These are phyloP conservation scores for Drosophila obscura DNA, from an alignment of 1,140 invertebrate species.

Conservation along the genomic window DNA sequence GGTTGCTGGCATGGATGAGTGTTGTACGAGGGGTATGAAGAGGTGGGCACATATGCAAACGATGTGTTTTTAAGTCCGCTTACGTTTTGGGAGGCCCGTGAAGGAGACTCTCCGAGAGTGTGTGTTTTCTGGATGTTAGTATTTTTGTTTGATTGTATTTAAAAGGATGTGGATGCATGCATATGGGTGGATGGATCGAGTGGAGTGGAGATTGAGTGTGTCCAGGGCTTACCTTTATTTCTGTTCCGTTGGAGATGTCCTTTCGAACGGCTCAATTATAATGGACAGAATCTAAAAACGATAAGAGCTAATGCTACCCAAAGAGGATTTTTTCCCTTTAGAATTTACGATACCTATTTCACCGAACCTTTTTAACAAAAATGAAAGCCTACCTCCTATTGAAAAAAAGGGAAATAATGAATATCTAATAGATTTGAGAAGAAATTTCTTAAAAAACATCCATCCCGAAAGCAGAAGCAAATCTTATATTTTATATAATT, in stretches of 20 bases:
- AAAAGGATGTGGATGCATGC: constrained; percentile 57
- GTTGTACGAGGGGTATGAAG: background rate
- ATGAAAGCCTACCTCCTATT: too few relatives aligned
- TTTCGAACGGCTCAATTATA: constrained; percentile 51
- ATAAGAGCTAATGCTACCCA: too few relatives aligned
- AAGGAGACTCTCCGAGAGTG: constrained; percentile 60
- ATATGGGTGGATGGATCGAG: constrained; percentile 6
- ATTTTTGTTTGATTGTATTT: constrained; percentile 51
- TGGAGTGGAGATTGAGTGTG: background rate
- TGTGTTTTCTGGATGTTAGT: constrained; percentile 27
- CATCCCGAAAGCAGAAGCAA: too few relatives aligned
- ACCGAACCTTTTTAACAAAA: too few relatives aligned
- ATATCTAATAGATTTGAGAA: too few relatives aligned
- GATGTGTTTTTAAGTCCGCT: constrained; percentile 81
- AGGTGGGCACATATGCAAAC: constrained; percentile 67
- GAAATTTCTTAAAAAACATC: too few relatives aligned
- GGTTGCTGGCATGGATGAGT: constrained; percentile 2
- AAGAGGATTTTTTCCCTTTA: too few relatives aligned
- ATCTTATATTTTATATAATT: too few relatives aligned
- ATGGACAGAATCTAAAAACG: background rate
- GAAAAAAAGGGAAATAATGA: too few relatives aligned
- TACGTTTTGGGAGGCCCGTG: constrained; percentile 74
- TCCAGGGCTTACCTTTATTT: constrained; percentile 35
- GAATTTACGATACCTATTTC: too few relatives aligned
- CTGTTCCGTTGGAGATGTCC: constrained; percentile 15